Evolutionary conservation across 2,888 invertebrate species (phyloP), one percentile per base, ranked within the genome.

Genomic region (Hemistola chrysoprasaria): DNA sequence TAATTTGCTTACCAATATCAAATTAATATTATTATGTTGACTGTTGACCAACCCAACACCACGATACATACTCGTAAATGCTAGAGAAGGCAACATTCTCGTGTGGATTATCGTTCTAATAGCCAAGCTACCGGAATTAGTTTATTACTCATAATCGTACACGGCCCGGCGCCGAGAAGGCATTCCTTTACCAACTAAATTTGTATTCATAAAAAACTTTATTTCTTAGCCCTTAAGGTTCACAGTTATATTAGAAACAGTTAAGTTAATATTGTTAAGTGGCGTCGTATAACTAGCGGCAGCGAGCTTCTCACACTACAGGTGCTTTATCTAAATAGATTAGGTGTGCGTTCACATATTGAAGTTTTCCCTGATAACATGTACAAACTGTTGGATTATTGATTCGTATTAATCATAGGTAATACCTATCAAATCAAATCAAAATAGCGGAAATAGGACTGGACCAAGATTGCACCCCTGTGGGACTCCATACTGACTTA

Each of bases 81-180:
- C 37, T 57, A 58, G 56, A 51, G 58, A 55, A 54, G 53, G 53
- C 8, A 39, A 59, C 58, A 44, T 61, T 64, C 63, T 62, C 65
- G 68, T 68, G 68, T 63, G 64, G 70, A 75, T 78, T 79, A 77
- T 74, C 71, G 63, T 70, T 71, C 72, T 82, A 81, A 79, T 78
- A 69, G 72, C 62, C 60, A 63, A 59, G 85, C 86, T 87, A 86
- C 86, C 83, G 87, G 86, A 82, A 86, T 86, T 84, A 70, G 71
- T 85, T 85, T 85, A 87, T 85, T 68, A 78, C 77, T 73, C 76
- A 78, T 83, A 84, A 83, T 82, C 80, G 62, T 65, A 68, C 63
- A 59, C 64, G 82, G 83, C 84, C 59, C 64, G 82, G 83, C 84
- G 84, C 85, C 86, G 68, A 62, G 66, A 61, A 79, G 82, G 79